Conservation (phyloP, 2,888 invertebrate genomes). For the Xanthia icteritia region DNA sequence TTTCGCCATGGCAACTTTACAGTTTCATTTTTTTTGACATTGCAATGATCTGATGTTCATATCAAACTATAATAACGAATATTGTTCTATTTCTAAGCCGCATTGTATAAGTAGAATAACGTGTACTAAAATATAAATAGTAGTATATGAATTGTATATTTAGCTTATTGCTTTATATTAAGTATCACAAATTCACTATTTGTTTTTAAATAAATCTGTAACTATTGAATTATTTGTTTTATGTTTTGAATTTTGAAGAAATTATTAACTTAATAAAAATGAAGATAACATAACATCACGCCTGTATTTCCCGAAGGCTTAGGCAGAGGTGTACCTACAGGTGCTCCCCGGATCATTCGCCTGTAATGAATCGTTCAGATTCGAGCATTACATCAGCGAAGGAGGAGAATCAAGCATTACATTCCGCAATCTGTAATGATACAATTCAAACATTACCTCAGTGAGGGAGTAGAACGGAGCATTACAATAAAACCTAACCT, state of each 20-base stretch:
- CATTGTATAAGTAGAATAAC: conserved; percentile 40
- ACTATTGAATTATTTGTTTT: conserved; percentile 11
- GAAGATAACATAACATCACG: no score
- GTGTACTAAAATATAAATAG: conserved; percentile 52
- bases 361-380: no score
- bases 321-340: no score
- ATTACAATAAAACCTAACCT: no score
- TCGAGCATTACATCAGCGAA: no score
- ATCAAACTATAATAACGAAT: conserved; percentile 36
- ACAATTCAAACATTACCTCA: no score
- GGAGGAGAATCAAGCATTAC: no score
- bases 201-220: conserved; percentile 22
- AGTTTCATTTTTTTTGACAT: conserved; percentile 16
- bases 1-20: conserved; percentile 40
- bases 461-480: no score
- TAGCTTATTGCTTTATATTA: conserved; percentile 20
- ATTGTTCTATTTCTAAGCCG: conserved; percentile 31
- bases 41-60: conserved; percentile 51
- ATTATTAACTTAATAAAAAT: not conserved
- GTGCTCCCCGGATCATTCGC: no score
- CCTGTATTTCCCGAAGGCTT: no score
- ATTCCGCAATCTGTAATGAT: no score
- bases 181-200: conserved; percentile 19
- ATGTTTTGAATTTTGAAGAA: conserved; percentile 1
- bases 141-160: conserved; percentile 49